phyloP scores from a whole-genome alignment of 1,140 invertebrate genomes.

The Bombyx mandarina region DNA sequence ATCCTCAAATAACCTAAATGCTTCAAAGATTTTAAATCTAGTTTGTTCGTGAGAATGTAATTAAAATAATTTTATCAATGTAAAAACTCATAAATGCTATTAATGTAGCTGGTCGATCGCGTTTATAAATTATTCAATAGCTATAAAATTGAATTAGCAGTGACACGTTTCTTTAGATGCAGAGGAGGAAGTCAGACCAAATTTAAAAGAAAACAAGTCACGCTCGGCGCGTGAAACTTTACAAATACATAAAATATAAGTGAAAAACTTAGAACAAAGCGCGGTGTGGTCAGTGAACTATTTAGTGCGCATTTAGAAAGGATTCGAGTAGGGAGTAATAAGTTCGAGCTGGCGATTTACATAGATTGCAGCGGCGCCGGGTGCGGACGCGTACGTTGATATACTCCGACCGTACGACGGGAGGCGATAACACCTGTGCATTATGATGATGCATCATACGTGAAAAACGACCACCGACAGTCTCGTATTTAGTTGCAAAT shows the following conservation, averaged over 20 bases:
- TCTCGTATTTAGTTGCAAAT: not conserved
- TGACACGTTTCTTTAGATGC: no score
- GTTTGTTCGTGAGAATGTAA: no score
- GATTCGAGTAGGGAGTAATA: conserved; percentile 66
- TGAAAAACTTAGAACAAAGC: conserved; percentile 57
- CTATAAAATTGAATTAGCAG: conserved; percentile 1
- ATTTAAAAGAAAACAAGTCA: no score
- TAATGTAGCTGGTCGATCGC: no score
- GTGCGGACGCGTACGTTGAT: conserved; percentile 42
- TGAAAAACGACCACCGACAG: not conserved
- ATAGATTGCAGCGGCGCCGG: conserved; percentile 50
- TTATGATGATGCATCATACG: conserved; percentile 16
- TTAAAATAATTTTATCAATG: not conserved
- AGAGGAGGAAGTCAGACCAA: no score
- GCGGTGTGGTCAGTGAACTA: conserved; percentile 40
- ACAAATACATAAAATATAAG: conserved; percentile 12
- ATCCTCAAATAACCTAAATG: no score
- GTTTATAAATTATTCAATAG: not conserved
- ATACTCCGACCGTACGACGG: conserved; percentile 20
- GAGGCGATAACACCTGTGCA: conserved; percentile 28
- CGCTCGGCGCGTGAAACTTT: no score
- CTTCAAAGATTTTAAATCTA: no score
- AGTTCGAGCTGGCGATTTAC: conserved; percentile 62
- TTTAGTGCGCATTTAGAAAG: conserved; percentile 69
- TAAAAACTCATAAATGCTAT: no score